Evolutionary conservation across 2,113 vertebrate genomes (phyloP), one percentile per base, ranked within the genome.

Genomic region (Microcebus ravelobensis): DNA sequence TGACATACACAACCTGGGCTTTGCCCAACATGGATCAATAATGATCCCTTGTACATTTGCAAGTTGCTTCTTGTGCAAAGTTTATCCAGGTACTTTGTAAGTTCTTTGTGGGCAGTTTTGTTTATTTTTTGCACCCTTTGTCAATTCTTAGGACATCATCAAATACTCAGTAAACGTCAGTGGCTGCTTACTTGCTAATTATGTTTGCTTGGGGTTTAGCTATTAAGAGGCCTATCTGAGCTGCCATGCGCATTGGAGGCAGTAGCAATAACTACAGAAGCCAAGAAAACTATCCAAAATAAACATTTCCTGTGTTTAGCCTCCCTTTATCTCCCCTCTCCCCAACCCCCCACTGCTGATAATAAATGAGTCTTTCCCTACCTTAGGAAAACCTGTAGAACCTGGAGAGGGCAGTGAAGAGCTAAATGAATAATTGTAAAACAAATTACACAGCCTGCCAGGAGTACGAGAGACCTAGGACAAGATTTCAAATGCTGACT

Each of bases 401-500:
- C 36, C 96, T 57, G 67, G 71, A 97, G 91, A 97, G 59, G 82
- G 79, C 50, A 91, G 23, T 42, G 82, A 97, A 87, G 94, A 95
- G 63, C 68, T 81, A 73, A 89, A 92, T 39, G 87, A 87, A 87
- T 86, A 73, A 88, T 92, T 42, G 8, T 50, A 25, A 90, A 91
- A 74, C 4, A 11, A 95, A 74, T 74, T 21, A 34, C 6, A 81
- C 7, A 90, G 20, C 9, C 61, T 73, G 8, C 23, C 21, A 79
- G 27, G 67, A 82, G 67, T 27, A 57, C 14, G 57, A 45, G n/a
- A 77, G n/a, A 57, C 55, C 34, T n/a, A 83, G 25, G 59, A 45
- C 21, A 77, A 31, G 27, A 79, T 73, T 73, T 77, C 27, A 65
- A 74, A 70, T n/a, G 12, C 63, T 65, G 50, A n/a, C 84, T 93